These are phyloP conservation scores for Nyctereutes procyonoides DNA, from an alignment of 2,113 vertebrate species.

Conservation along the genomic window DNA sequence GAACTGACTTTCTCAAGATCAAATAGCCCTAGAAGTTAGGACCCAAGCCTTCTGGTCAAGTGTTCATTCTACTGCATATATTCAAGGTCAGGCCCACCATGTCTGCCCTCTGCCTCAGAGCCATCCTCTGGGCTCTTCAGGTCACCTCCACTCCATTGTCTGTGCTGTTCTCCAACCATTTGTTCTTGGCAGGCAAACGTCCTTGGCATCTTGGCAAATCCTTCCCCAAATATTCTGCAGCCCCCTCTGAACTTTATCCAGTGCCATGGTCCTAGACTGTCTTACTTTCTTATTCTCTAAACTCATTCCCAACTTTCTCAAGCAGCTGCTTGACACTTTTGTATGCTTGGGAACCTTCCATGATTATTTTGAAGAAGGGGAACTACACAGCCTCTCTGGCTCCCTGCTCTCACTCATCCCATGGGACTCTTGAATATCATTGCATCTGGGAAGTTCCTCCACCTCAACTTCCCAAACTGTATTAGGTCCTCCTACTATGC, in stretches of 20 bases:
- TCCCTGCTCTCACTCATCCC: not conserved
- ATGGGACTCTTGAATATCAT: not conserved
- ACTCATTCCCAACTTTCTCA: not conserved
- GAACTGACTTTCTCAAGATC: not conserved
- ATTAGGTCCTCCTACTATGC: not conserved
- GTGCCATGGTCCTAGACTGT: not conserved
- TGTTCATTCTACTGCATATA: not conserved
- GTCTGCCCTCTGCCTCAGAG: not conserved
- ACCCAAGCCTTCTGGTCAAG: not conserved
- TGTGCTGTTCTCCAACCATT: not conserved
- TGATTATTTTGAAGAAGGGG: not conserved
- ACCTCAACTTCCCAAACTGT: not conserved
- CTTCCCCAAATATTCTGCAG: not conserved
- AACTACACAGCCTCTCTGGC: not conserved
- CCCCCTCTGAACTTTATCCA: not conserved
- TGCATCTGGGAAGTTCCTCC: not conserved
- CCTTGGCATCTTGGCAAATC: not conserved
- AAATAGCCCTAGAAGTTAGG: not conserved
- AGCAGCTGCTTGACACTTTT: not conserved
- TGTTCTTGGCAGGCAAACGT: not conserved
- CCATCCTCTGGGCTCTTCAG: not conserved
- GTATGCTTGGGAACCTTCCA: not conserved
- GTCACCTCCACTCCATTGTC: not conserved
- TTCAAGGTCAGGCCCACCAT: not conserved
- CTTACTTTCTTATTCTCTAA: not conserved